A percentile compares a stretch with the other conserved stretches of the same genome.
Evolutionary conservation across 2,113 vertebrate genomes (phyloP).

Genomic region (Archilochus colubris): DNA sequence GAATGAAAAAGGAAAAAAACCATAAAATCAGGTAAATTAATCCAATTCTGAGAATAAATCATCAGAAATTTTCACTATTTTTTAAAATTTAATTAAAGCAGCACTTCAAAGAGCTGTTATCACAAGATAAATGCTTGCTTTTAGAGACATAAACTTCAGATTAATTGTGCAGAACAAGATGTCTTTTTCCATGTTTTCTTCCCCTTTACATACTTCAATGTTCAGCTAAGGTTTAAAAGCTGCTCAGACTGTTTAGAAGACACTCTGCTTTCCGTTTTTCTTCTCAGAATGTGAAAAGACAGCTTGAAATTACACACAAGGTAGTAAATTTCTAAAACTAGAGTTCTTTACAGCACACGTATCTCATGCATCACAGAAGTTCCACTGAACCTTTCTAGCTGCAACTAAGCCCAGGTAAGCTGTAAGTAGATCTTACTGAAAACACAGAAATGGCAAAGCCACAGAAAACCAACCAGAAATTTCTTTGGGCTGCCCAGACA

Average conservation of each 20-base stretch:
- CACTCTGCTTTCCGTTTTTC: background rate
- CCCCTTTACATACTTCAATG: background rate
- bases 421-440: background rate
- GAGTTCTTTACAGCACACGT: background rate
- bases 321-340: background rate
- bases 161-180: background rate
- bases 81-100: background rate
- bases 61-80: background rate
- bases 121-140: background rate
- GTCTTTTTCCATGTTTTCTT: background rate
- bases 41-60: background rate
- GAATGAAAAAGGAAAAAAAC: constrained; percentile 1
- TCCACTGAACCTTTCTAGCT: background rate
- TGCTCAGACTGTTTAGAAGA: background rate
- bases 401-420: background rate
- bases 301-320: background rate
- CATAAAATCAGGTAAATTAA: background rate
- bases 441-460: background rate
- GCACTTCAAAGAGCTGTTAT: background rate
- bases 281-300: background rate
- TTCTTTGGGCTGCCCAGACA: background rate
- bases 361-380: background rate
- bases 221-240: background rate
- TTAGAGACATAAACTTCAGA: background rate
- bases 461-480: background rate